Evolutionary conservation across 2,797 vertebrate species (phyloP).

Genomic region (Pitangus sulphuratus): DNA sequence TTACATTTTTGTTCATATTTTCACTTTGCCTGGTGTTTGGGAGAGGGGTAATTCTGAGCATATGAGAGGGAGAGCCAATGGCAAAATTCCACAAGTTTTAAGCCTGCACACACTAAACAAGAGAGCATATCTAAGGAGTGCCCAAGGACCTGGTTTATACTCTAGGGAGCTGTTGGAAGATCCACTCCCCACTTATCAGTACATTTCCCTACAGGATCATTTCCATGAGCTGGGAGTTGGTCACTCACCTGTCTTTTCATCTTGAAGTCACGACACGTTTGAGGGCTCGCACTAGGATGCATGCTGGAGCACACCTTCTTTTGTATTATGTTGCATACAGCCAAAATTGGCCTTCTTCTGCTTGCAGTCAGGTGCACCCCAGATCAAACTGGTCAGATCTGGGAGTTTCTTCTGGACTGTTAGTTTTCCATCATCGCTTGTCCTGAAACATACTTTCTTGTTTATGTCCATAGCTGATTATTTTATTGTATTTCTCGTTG

Average conservation of each 20-base stretch:
- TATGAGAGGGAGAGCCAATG: not conserved
- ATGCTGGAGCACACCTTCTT: not conserved
- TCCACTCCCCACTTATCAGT: not conserved
- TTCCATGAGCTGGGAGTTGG: not conserved
- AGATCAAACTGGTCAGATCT: not conserved
- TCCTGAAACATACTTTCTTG: not conserved
- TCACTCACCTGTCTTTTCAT: not conserved
- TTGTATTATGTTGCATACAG: not conserved
- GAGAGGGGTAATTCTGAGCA: not conserved
- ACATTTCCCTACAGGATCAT: not conserved
- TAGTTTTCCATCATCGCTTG: not conserved
- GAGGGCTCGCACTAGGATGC: not conserved
- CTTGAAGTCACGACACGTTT: not conserved
- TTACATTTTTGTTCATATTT: not conserved
- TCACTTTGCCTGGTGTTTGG: not conserved
- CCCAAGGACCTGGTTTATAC: not conserved
- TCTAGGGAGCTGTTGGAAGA: not conserved
- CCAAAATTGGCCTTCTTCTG: not conserved
- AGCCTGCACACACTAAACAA: not conserved
- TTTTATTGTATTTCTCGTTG: not conserved
- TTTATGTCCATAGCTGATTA: not conserved
- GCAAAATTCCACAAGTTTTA: not conserved
- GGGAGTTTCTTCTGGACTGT: not conserved
- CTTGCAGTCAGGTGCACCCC: not conserved
- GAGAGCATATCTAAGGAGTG: not conserved